Base-by-base conservation (phyloP, 2,113 vertebrate species). In the Pagrus major region DNA sequence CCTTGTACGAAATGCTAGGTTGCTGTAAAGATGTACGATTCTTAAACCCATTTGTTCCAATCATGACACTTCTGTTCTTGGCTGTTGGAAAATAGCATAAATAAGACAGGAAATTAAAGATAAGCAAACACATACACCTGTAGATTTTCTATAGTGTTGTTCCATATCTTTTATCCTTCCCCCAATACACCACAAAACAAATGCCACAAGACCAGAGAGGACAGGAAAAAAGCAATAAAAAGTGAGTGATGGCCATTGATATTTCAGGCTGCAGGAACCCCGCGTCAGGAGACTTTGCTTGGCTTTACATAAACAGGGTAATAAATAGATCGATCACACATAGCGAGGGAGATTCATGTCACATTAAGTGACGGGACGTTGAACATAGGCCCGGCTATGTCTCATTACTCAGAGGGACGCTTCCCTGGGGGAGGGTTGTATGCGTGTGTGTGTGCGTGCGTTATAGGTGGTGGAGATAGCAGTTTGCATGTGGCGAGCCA, bases 321-420 rank as follows among this genome's bases (percentile, higher is more conserved):
- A 93, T 94, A 94, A 93, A 94, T 92, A 94, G 90, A 93, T 93
- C 88, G 80, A 94, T 94, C 92, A 84, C 89, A 87, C 82, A 77
- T 77, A 80, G 88, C 80, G n/a, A 85, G 87, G 64, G 78, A 87
- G 89, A 93, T 87, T 91, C 86, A 88, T 88, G 88, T 90, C 91
- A 88, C 87, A 91, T 92, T 91, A 91, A 88, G 84, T 80, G 91
- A 86, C 74, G 21, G 79, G 86, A 88, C 76, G 49, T 77, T 89
- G 86, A 93, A 89, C 91, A 85, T 70, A 56, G 77, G 71, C 75
- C 77, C 78, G 42, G 84, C 64, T 71, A 71, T 71, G 86, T 89
- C 88, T 88, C 87, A 90, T 94, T 93, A 92, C 88, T 92, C 91
- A 89, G 70, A 77, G 41, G n/a, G 71, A 58, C 63, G 42, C 46